Conservation (phyloP, 2,888 invertebrate species). For the Dynastes hyllus region DNA sequence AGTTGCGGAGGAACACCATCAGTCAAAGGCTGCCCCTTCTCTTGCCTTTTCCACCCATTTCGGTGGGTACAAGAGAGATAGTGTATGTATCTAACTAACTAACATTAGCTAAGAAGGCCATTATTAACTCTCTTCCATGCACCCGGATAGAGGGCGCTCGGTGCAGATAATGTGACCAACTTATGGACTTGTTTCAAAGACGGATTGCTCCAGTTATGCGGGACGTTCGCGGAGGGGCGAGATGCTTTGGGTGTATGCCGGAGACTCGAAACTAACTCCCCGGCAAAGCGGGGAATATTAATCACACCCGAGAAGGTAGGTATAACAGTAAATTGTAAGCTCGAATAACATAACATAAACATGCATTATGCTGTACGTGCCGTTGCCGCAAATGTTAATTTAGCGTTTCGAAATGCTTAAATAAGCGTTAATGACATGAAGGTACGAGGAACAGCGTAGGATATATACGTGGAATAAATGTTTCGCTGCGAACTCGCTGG, state of each 20-base stretch:
- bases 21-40: constrained; percentile 36
- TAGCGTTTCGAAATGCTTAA: constrained; percentile 5
- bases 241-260: too few species aligned
- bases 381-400: constrained; percentile 29
- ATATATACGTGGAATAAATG: not conserved
- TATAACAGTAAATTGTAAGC: constrained; percentile 30
- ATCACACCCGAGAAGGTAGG: constrained; percentile 36
- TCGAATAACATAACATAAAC: constrained; percentile 31
- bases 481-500: not conserved
- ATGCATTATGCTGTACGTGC: constrained; percentile 23
- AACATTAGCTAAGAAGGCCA: constrained; percentile 41
- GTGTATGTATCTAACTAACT: constrained; percentile 15
- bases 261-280: constrained; percentile 28
- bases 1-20: constrained; percentile 47
- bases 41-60: too few species aligned
- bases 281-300: constrained; percentile 26
- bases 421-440: not conserved
- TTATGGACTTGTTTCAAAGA: constrained; percentile 53
- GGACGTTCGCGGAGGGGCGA: constrained; percentile 14
- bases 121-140: constrained; percentile 48
- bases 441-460: not conserved
- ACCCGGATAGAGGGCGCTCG: constrained; percentile 2
- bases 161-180: constrained; percentile 48
- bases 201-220: constrained; percentile 54
- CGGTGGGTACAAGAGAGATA: not conserved